phyloP scores from a whole-genome alignment of 2,113 vertebrate species.

The Ciconia stormi region DNA sequence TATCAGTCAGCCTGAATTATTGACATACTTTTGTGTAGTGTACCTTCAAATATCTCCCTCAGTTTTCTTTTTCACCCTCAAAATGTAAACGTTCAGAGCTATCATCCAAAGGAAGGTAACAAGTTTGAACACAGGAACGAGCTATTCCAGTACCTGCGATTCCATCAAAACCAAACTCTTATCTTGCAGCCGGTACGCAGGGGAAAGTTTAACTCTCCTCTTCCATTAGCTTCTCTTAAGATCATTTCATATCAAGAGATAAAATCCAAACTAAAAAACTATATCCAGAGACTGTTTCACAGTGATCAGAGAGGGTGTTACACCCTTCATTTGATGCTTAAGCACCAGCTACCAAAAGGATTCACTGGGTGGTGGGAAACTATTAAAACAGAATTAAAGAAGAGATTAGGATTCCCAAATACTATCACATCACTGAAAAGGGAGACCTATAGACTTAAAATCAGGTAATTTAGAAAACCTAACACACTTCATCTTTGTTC shows the following conservation, averaged over 20 bases:
- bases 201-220: neutral
- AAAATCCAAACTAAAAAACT: neutral
- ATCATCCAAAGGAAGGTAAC: neutral
- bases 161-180: neutral
- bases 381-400: neutral
- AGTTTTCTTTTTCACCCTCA: conserved; percentile 49
- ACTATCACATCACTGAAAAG: neutral
- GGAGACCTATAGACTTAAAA: neutral
- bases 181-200: neutral
- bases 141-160: neutral
- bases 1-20: conserved; percentile 61
- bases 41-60: conserved; percentile 30
- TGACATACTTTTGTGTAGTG: conserved; percentile 49
- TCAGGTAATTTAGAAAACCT: neutral
- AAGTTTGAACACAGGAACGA: neutral
- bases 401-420: neutral
- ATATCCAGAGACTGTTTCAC: neutral
- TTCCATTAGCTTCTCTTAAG: neutral
- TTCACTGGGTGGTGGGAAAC: neutral
- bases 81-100: conserved; percentile 43
- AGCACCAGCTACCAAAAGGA: neutral
- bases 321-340: neutral
- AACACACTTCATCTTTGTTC: neutral
- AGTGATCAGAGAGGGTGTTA: neutral
- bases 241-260: neutral